Evolutionary conservation across 2,797 vertebrate genomes (phyloP), one percentile per base, ranked within the genome.

Genomic region (Alfaro cultratus): DNA sequence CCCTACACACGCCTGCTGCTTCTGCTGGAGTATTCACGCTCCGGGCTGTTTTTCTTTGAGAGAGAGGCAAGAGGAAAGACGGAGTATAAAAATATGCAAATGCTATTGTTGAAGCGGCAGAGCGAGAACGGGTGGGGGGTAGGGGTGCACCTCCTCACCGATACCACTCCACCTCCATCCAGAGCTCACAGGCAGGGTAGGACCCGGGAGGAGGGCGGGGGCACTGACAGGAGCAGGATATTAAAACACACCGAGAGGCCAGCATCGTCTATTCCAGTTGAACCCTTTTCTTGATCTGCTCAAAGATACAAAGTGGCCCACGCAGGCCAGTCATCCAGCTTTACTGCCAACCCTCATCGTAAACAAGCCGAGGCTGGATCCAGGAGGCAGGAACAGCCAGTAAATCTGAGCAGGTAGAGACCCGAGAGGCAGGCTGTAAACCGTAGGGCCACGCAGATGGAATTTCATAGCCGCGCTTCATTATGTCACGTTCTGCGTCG

Each of bases 41-140:
- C 82, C 90, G 83, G 95, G 95, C 95, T 95, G 94, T 96, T 96
- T 96, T 95, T 94, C 95, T 93, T 95, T 43, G 39, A 68, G 90
- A 94, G 91, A 95, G 89, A 94, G 87, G 89, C 83, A 91, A 87
- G 90, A 76, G 76, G 81, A 83, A 87, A 89, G 86, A 88, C 76
- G 23, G 80, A 88, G 87, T 92, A 95, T 93, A 93, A 94, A 96
- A 95, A 96, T 95, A 96, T 95, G 95, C 94, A 96, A 96, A 96
- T 95, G 93, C 92, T 92, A 92, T 95, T 95, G 95, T 96, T 95
- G 93, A 94, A 94, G 91, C 81, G 49, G 55, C 87, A 92, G 91
- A 93, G 88, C 62, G 77, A 87, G 53, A 43, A 45, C 23, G 9
- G 51, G 51, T 26, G 51, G 9, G n/a, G 11, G 79, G 70, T 21